Conservation (phyloP, 2,113 vertebrate genomes). For the Nanger granti region DNA sequence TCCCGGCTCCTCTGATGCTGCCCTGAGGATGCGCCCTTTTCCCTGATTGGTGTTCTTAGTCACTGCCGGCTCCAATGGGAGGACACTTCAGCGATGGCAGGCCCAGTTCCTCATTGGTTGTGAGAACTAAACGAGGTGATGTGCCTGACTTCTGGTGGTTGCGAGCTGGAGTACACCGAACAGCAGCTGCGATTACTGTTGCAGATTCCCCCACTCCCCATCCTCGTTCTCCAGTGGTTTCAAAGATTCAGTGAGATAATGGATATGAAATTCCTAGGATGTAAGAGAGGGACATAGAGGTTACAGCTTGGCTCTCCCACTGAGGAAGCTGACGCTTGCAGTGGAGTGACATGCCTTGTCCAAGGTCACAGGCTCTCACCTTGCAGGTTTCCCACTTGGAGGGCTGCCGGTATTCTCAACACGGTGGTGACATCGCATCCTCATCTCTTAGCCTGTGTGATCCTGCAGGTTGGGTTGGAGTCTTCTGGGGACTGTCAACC, state of each 20-base stretch:
- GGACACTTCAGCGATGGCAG: not conserved
- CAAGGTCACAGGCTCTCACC: not conserved
- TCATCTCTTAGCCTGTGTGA: not conserved
- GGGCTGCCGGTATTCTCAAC: not conserved
- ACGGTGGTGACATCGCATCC: not conserved
- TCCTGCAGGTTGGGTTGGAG: not conserved
- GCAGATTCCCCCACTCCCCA: not conserved
- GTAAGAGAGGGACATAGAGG: not conserved
- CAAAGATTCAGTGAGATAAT: not conserved
- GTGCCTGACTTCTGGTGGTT: not conserved
- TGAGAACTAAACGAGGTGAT: not conserved
- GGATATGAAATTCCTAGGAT: not conserved
- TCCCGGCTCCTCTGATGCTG: rapidly evolving
- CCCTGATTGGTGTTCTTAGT: not conserved
- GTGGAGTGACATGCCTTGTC: not conserved
- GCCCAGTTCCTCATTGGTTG: not conserved
- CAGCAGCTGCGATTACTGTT: not conserved
- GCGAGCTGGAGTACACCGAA: not conserved
- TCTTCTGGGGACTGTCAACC: not conserved
- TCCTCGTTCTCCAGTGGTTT: not conserved
- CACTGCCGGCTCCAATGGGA: not conserved
- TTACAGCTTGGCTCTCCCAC: not conserved
- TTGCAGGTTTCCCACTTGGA: not conserved
- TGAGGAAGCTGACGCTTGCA: not conserved
- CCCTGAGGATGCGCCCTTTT: not conserved